A percentile compares a stretch with the other conserved stretches of the same genome.
Conservation (phyloP, 2,888 invertebrate genomes). For the Pelosia muscerda region DNA sequence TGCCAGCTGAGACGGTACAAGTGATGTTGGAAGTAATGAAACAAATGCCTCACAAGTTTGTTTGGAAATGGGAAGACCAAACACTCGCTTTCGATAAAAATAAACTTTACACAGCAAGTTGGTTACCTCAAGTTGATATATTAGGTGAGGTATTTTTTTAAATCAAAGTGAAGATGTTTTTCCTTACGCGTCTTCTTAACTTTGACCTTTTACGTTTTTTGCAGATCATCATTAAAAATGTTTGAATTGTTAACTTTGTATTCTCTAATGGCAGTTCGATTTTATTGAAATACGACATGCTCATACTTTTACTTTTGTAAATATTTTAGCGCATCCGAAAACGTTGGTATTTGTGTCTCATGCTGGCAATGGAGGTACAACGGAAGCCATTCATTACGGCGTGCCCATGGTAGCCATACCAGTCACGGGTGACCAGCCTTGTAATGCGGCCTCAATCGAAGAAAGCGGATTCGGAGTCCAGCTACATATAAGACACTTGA, state of each 20-base stretch:
- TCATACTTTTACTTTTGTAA: not conserved
- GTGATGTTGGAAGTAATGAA: conserved; percentile 88
- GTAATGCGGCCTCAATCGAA: conserved; percentile 86
- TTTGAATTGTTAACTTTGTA: not conserved
- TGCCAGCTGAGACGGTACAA: conserved; percentile 86
- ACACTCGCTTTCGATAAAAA: conserved; percentile 84
- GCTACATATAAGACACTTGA: conserved; percentile 78
- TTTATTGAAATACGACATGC: not conserved
- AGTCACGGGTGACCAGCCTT: conserved; percentile 87
- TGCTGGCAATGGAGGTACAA: conserved; percentile 87
- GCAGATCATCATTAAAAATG: not conserved
- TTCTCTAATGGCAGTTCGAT: too few relatives aligned
- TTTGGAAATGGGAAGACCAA: conserved; percentile 93
- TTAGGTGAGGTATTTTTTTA: conserved; percentile 85
- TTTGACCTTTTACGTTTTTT: not conserved
- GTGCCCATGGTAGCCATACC: conserved; percentile 88
- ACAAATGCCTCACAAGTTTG: conserved; percentile 89
- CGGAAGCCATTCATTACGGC: conserved; percentile 87
- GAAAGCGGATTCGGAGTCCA: conserved; percentile 84
- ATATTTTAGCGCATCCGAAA: conserved; percentile 85
- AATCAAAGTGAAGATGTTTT: not conserved
- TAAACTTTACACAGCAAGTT: conserved; percentile 88
- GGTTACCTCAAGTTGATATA: conserved; percentile 91
- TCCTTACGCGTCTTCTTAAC: not conserved
- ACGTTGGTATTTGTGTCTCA: conserved; percentile 87